Evolutionary conservation across 2,888 invertebrate species (phyloP), one percentile per base, ranked within the genome.

Genomic region (Antheraea assamensis): DNA sequence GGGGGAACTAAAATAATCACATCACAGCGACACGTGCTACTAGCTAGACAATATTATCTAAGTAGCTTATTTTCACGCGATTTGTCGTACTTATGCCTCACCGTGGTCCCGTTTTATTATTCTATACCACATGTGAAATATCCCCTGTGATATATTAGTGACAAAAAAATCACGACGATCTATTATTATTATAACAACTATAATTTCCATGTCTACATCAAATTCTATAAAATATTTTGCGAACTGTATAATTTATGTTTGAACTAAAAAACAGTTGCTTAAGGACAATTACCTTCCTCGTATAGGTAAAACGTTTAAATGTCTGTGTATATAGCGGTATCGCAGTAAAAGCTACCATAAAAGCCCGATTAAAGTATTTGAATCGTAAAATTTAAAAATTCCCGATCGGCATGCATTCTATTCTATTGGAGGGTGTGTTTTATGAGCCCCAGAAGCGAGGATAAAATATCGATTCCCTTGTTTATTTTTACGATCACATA

Each of bases 371-470:
- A 86, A 85, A 85, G 84, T 87, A 82, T 85, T 85, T 76, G 79
- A 78, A 80, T 88, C 88, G 87, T 90, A 83, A 90, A 90, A 85
- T 87, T 86, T 85, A 82, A 88, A 89, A 90, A 84, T 86, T 82
- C 82, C 76, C 78, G 81, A 85, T 84, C 74, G 74, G 78, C 76
- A 74, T 78, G 80, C 85, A 83, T 86, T 85, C 85, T 85, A 76
- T 82, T 82, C 82, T 79, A 80, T 81, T 78, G 77, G 78, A 71
- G 73, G 83, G 85, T 82, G 84, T 82, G 80, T 85, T 86, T 87
- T 86, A 86, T 85, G 82, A 80, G 78, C 79, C 78, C 78, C 49
- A n/a, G 35, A 71, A 70, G 68, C 71, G 70, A 27, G 70, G 66
- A 71, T 70, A 71, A 73, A 68, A 35, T 55, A 74, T 75, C 71